Evolutionary conservation across 2,888 invertebrate species (phyloP).

Genomic region (Baronia brevicornis): DNA sequence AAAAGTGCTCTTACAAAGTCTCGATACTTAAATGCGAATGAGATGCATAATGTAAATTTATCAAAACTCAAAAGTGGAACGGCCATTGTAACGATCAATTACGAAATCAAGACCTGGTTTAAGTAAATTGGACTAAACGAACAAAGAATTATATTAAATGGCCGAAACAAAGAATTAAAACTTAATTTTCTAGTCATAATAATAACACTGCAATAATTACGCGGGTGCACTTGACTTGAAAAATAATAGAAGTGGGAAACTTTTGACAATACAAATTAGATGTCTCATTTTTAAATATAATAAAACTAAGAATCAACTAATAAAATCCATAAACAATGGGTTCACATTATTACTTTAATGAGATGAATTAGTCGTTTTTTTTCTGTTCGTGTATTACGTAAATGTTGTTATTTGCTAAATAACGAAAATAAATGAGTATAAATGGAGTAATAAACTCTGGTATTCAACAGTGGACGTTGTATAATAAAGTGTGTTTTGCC

Average conservation of each 20-base stretch:
- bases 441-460: constrained; percentile 8
- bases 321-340: constrained; percentile 23
- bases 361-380: constrained; percentile 21
- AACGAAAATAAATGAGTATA: constrained; percentile 8
- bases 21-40: too few relatives aligned
- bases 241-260: constrained; percentile 50
- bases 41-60: constrained; percentile 10
- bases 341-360: constrained; percentile 20
- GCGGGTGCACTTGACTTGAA: constrained; percentile 59
- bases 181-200: constrained; percentile 43
- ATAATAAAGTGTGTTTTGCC: constrained; percentile 11
- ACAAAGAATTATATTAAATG: constrained; percentile 17
- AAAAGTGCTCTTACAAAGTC: too few relatives aligned
- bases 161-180: constrained; percentile 40
- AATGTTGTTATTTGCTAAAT: constrained; percentile 8
- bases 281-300: constrained; percentile 16
- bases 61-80: constrained; percentile 9
- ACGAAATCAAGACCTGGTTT: too few relatives aligned
- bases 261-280: constrained; percentile 44
- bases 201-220: constrained; percentile 44
- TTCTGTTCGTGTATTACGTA: constrained; percentile 16
- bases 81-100: constrained; percentile 7
- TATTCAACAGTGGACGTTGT: constrained; percentile 7
- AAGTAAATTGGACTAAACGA: neutral
- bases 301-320: constrained; percentile 23